These are phyloP conservation scores for Oreochromis grahami DNA, from an alignment of 2,797 vertebrate species.

Conservation along the genomic window DNA sequence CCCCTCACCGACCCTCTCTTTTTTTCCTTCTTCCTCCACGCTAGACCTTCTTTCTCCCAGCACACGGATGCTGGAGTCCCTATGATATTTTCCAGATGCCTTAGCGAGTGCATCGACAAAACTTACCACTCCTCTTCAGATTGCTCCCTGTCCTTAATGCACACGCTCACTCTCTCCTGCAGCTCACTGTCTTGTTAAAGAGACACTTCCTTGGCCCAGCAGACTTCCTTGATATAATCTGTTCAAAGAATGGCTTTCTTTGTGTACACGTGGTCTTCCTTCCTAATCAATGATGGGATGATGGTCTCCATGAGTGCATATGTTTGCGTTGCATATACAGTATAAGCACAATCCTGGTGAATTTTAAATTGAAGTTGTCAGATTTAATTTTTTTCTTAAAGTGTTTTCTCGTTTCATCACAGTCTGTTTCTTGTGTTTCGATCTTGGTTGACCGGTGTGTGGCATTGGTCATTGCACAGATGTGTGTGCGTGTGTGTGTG, in stretches of 20 bases:
- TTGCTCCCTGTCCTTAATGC: constrained; percentile 5
- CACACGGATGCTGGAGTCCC: constrained; percentile 71
- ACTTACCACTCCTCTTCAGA: constrained; percentile 34
- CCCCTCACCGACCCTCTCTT: constrained; percentile 47
- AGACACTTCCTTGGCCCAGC: constrained; percentile 64
- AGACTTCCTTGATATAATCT: constrained; percentile 56
- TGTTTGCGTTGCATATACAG: background rate
- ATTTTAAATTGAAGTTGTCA: background rate
- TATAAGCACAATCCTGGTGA: background rate
- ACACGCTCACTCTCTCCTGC: constrained; percentile 23
- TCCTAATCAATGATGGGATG: background rate
- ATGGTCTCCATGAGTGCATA: background rate
- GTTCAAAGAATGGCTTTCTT: constrained; percentile 43
- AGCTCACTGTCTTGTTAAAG: constrained; percentile 60
- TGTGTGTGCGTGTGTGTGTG: background rate
- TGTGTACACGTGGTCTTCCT: constrained; percentile 19
- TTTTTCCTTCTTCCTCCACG: constrained; percentile 44
- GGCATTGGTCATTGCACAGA: background rate
- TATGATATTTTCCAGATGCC: constrained; percentile 78
- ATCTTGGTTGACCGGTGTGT: background rate
- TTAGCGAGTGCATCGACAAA: constrained; percentile 50
- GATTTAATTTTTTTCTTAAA: background rate
- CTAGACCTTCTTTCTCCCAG: constrained; percentile 53
- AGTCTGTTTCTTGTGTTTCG: background rate
- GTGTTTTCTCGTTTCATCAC: background rate